These are phyloP conservation scores for Dendrophyllia cribrosa DNA, from an alignment of 64 coral and sea anemone genomes.

Conservation along the genomic window DNA sequence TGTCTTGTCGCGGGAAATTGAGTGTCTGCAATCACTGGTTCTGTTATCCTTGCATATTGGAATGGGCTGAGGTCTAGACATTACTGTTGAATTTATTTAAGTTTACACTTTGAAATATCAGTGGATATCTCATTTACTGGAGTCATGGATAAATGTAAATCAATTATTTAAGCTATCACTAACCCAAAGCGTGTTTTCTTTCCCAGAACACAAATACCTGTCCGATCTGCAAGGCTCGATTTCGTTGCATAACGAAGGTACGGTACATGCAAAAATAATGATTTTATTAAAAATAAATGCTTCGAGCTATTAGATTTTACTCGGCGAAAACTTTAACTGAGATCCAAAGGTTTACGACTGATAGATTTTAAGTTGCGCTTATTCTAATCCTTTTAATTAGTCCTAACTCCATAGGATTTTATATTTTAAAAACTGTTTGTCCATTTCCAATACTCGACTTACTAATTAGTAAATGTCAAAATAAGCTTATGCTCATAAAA, in stretches of 20 bases:
- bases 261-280: not conserved
- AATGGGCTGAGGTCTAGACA: constrained; percentile 94
- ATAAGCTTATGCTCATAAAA: constrained; percentile 11
- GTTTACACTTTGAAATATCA: not conserved
- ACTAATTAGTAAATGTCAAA: constrained; percentile 13
- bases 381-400: not conserved
- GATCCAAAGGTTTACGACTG: not conserved
- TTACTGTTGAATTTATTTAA: constrained; percentile 3
- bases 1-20: constrained; percentile 92
- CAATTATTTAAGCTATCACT: constrained; percentile 33
- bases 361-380: not conserved
- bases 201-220: constrained; percentile 98
- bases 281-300: constrained; percentile 27
- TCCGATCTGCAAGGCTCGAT: constrained; percentile 94
- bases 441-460: not conserved
- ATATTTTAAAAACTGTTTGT: not conserved
- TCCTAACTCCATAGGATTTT: not conserved
- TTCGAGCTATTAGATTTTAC: constrained; percentile 1
- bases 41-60: constrained; percentile 92
- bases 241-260: constrained; percentile 99
- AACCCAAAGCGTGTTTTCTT: constrained; percentile 38
- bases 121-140: not conserved
- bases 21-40: constrained; percentile 99
- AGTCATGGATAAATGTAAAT: constrained; percentile 8
- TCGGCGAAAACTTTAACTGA: too few species aligned